These are phyloP conservation scores for Diceros bicornis DNA, from an alignment of 2,797 vertebrate species.

Conservation along the genomic window DNA sequence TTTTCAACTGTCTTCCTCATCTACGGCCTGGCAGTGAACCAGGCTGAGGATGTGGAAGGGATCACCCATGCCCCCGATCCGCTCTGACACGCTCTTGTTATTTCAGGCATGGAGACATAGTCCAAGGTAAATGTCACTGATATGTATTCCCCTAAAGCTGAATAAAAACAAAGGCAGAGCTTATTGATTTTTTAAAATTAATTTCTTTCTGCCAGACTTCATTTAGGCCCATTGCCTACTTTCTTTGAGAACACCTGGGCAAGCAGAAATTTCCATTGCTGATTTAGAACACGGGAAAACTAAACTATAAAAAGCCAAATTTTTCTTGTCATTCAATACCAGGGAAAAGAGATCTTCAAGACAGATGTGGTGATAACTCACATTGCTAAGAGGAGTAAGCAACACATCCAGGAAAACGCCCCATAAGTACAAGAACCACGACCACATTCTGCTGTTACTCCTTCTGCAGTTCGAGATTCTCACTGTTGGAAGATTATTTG, in stretches of 20 bases:
- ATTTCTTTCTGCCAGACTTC: constrained; percentile 85
- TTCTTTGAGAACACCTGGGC: constrained; percentile 79
- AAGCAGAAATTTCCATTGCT: constrained; percentile 81
- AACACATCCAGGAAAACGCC: background rate
- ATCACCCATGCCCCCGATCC: constrained; percentile 48
- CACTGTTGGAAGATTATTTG: background rate
- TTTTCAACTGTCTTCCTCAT: constrained; percentile 58
- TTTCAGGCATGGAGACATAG: constrained; percentile 69
- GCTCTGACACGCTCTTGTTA: constrained; percentile 70
- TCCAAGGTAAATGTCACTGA: constrained; percentile 84
- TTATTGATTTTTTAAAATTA: constrained; percentile 86
- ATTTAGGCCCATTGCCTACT: constrained; percentile 81
- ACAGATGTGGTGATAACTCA: background rate
- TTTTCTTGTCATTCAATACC: constrained; percentile 57
- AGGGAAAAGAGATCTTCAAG: background rate
- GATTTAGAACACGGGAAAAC: constrained; percentile 64
- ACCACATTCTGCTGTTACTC: too few species aligned
- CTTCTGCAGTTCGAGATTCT: background rate
- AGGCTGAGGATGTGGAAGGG: constrained; percentile 8
- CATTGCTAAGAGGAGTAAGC: background rate
- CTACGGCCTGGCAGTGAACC: background rate
- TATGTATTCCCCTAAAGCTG: constrained; percentile 77
- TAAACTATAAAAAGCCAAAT: constrained; percentile 28
- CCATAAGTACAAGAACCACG: background rate
- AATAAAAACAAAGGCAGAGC: constrained; percentile 82